A percentile compares a stretch with the other conserved stretches of the same genome.
Evolutionary conservation across 2,888 invertebrate genomes (phyloP).

Genomic region (Erynnis tages): DNA sequence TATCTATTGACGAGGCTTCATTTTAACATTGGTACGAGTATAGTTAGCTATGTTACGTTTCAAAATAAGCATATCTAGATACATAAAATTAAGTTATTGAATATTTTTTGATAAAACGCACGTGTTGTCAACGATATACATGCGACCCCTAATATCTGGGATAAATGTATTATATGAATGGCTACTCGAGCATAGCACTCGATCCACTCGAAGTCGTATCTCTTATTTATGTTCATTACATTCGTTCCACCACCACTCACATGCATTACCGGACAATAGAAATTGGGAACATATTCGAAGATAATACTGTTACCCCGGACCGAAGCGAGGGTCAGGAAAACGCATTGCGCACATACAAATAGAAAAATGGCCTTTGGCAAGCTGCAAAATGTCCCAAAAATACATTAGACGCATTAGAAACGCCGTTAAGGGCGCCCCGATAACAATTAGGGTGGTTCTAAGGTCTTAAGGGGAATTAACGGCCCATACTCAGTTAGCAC

Average conservation of each 20-base stretch:
- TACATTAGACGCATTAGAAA: constrained; percentile 80
- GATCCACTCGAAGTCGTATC: constrained; percentile 49
- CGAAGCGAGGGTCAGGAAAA: constrained; percentile 56
- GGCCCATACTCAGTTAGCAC: constrained; percentile 64
- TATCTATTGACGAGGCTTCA: too few species aligned
- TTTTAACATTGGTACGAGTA: too few species aligned
- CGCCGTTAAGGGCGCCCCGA: constrained; percentile 76
- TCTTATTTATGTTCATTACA: constrained; percentile 74
- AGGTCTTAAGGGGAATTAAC: constrained; percentile 76
- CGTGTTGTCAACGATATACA: neutral
- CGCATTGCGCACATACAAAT: constrained; percentile 69
- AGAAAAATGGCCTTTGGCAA: constrained; percentile 78
- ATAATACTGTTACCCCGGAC: constrained; percentile 74
- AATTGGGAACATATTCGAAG: constrained; percentile 79
- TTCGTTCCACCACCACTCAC: constrained; percentile 59
- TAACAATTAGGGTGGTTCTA: constrained; percentile 79
- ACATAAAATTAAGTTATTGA: too few species aligned
- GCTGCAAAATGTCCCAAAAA: constrained; percentile 81
- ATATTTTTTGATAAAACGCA: neutral
- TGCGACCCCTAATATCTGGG: constrained; percentile 19
- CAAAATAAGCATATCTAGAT: too few species aligned
- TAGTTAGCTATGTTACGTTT: too few species aligned
- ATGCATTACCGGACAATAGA: constrained; percentile 69
- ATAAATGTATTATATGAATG: constrained; percentile 21
- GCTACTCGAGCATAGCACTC: constrained; percentile 42